Evolutionary conservation across 2,888 invertebrate species (phyloP), one percentile per base, ranked within the genome.

Genomic region (Rotaria sp.): DNA sequence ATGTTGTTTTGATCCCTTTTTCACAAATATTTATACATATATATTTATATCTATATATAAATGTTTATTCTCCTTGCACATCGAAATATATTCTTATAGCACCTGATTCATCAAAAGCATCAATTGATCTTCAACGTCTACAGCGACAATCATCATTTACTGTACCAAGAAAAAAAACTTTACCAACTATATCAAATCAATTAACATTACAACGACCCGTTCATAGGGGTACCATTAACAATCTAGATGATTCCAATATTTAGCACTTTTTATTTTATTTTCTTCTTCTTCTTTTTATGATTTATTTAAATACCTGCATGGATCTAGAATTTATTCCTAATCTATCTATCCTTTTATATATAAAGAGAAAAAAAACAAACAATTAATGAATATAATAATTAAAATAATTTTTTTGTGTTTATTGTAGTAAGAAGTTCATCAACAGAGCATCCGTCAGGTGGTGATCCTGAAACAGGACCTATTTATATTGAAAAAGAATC

Each of bases 121-220:
- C 21, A 18, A 5, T 45, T n/a, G 8, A n/a, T n/a, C n/a, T 45
- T 80, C 45, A 45, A 45, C 45, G 80, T 15, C 13, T 80, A 80
- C 38, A 80, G n/a, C 80, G 80, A 45, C 80, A 45, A 45, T 26
- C 80, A 80, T 80, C 80, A 41, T 45, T 13, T 80, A 45, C n/a
- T 45, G 45, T 45, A 45, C 41, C 41, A 45, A 24, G 80, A 80
- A 80, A 80, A 80, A 80, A 67, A 2, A 11, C 11, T 15, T 8
- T 18, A 30, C 21, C 67, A 21, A 67, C 21, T 8, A 35, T 38
- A 35, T 38, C 67, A 11, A 67, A 67, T 67, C 67, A 35, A 35
- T 67, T 67, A 67, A 26, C n/a, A n/a, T 15, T 26, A 45, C 80
- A 80, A 45, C 26, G 41, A 26, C n/a, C 80, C 41, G 10, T 26